A percentile compares a stretch with the other conserved stretches of the same genome.
These are phyloP conservation scores for Xestia ashworthii DNA, from an alignment of 2,888 invertebrate species.

Conservation along the genomic window DNA sequence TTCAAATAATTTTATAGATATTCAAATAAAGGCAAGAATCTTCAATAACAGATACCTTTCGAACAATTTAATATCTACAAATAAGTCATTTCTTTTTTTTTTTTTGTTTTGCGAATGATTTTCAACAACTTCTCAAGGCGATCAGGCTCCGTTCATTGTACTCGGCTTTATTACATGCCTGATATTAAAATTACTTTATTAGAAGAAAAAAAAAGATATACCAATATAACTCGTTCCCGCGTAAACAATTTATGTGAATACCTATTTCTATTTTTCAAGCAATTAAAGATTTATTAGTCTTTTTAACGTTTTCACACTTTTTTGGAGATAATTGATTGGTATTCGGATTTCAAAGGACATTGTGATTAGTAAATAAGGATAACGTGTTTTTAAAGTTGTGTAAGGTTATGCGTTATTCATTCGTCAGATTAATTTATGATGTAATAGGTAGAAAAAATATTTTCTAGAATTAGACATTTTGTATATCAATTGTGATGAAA, in stretches of 20 bases:
- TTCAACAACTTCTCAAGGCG: slow-evolving; percentile 84
- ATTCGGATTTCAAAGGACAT: slow-evolving; percentile 27
- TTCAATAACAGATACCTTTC: slow-evolving; percentile 18
- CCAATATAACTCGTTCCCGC: slow-evolving; percentile 71
- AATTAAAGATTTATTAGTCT: slow-evolving; percentile 60
- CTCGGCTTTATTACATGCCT: slow-evolving; percentile 78
- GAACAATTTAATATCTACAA: slow-evolving; percentile 58
- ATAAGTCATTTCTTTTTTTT: slow-evolving; percentile 68
- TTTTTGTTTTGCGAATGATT: slow-evolving; percentile 72
- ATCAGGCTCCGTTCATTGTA: slow-evolving; percentile 86
- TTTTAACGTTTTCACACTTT: slow-evolving; percentile 43
- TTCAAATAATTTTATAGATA: neutral
- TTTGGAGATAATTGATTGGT: slow-evolving; percentile 46
- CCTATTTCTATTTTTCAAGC: slow-evolving; percentile 56
- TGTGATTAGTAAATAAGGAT: slow-evolving; percentile 8
- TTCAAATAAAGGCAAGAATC: neutral
- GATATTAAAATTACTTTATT: slow-evolving; percentile 72
- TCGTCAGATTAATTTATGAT: slow-evolving; percentile 18
- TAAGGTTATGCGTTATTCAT: slow-evolving; percentile 23
- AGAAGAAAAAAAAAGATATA: slow-evolving; percentile 66
- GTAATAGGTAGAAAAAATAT: slow-evolving; percentile 30
- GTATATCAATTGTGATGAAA: slow-evolving; percentile 26
- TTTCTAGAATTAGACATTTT: slow-evolving; percentile 11
- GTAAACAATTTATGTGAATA: slow-evolving; percentile 62
- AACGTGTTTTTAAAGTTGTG: slow-evolving; percentile 13